Base-by-base conservation (phyloP, 1,140 invertebrate species). In the Anastrepha obliqua region DNA sequence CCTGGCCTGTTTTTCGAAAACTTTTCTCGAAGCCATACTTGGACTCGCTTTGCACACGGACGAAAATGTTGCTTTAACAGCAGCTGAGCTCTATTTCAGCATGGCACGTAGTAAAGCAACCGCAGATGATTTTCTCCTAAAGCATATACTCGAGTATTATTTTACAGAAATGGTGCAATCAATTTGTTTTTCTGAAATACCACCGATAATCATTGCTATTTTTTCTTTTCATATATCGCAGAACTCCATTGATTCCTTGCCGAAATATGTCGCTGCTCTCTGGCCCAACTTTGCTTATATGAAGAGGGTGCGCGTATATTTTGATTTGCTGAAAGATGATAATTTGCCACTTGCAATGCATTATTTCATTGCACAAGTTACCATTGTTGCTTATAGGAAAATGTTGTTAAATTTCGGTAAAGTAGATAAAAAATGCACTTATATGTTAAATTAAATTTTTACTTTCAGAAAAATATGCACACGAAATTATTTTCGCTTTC, bases 111-210 rank as follows among this genome's bases (percentile, higher is more conserved):
- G n/a, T n/a, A 81, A 81, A n/a, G n/a, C 74, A 20, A 55, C 13
- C n/a, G 8, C 2, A 15, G 74, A 81, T 58, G 74, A 81, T 6
- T 11, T 20, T 20, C 15, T 81, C 20, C 74, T 81, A 20, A 81
- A 81, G n/a, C 74, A 81, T 55, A 58, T 81, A 55, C n/a, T 81
- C 3, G 74, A 81, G 9, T 81, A 47, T 81, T 81, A 58, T 55
- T 81, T 81, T 8, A n/a, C 44, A 81, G 74, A 81, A 58, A 55
- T 29, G 44, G 74, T 81, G 47, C 6, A 17, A 6, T 55, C 5
- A 15, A 29, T 74, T 65, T 39, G 29, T 5, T 6, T 65, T 9
- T 65, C 15, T 65, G 15, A 65, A 20, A 15, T 65, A 29, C 29
- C 29, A 17, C 29, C 64, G 29, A 65, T 29, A 29, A 29, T 29